Conservation (phyloP, 1,140 invertebrate species). For the Anastrepha ludens region DNA sequence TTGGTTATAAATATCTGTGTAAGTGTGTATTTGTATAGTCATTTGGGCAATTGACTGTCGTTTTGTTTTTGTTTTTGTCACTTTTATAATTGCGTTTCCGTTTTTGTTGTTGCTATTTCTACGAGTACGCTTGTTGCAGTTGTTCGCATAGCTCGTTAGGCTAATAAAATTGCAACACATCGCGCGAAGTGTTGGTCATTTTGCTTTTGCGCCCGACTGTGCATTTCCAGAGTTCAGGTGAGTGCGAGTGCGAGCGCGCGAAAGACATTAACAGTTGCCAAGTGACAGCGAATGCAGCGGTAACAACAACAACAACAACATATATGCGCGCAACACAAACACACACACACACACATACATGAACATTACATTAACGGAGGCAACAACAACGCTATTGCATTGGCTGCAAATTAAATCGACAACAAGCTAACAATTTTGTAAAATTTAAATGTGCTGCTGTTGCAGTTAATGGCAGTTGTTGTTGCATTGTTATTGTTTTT, state of each 20-base stretch:
- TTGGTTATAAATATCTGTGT: not conserved
- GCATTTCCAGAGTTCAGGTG: not conserved
- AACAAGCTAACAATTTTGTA: constrained; percentile 52
- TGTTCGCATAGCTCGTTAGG: not conserved
- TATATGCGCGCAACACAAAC: not conserved
- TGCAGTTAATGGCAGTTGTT: not conserved
- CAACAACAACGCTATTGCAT: not conserved
- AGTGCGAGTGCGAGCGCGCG: constrained; percentile 18
- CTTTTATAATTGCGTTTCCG: constrained; percentile 11
- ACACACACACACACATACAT: not conserved
- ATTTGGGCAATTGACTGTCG: constrained; percentile 10
- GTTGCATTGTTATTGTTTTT: not conserved
- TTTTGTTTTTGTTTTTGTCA: constrained; percentile 17
- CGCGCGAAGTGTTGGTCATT: constrained; percentile 15
- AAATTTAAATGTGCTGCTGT: constrained; percentile 21
- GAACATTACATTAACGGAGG: not conserved
- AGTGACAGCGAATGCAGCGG: constrained; percentile 1
- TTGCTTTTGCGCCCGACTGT: constrained; percentile 19
- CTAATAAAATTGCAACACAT: constrained; percentile 13
- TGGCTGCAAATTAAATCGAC: constrained; percentile 31
- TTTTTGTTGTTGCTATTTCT: not conserved
- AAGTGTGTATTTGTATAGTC: constrained; percentile 1
- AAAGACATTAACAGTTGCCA: constrained; percentile 46
- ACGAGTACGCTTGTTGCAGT: not conserved
- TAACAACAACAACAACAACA: not conserved